Percentiles rank a stretch among this genome's conserved stretches.
Conservation (phyloP, 2,797 vertebrate species). For the Hoplostethus mediterraneus region DNA sequence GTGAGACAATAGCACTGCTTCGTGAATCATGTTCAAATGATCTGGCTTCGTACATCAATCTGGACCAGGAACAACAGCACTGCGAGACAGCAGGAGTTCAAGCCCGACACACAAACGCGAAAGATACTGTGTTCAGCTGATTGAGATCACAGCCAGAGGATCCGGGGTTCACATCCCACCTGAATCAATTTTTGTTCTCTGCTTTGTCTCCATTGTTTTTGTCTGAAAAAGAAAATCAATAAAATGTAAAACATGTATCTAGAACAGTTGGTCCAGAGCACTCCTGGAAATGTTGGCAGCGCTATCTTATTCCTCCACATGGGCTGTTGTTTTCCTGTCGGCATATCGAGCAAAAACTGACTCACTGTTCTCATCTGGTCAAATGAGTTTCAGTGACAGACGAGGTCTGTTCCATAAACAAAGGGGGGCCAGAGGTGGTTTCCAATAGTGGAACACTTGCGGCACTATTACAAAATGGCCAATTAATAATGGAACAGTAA, state of each 20-base stretch:
- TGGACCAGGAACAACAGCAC: slow-evolving; percentile 6
- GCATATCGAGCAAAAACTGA: slow-evolving; percentile 72
- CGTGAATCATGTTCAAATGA: slow-evolving; percentile 14
- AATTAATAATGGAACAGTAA: slow-evolving; percentile 32
- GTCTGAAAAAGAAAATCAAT: slow-evolving; percentile 15
- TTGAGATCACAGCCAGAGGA: too few species aligned
- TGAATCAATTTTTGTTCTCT: neutral
- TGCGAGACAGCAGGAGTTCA: neutral
- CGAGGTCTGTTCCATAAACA: slow-evolving; percentile 75
- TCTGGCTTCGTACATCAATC: slow-evolving; percentile 19
- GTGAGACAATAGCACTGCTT: slow-evolving; percentile 4
- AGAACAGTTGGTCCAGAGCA: slow-evolving; percentile 50
- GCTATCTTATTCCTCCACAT: slow-evolving; percentile 83
- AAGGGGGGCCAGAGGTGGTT: slow-evolving; percentile 64
- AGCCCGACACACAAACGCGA: too few species aligned
- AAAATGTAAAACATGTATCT: slow-evolving; percentile 47
- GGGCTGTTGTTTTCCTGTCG: slow-evolving; percentile 80
- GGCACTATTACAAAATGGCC: slow-evolving; percentile 27
- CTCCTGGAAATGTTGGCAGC: slow-evolving; percentile 76
- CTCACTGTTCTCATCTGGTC: slow-evolving; percentile 74
- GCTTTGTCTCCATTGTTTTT: slow-evolving; percentile 13
- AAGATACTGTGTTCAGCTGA: too few species aligned
- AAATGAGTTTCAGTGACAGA: slow-evolving; percentile 75
- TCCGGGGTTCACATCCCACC: too few species aligned
- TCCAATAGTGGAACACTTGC: slow-evolving; percentile 68